Conservation (phyloP, 2,888 invertebrate genomes). For the Cheilosia scutellata region DNA sequence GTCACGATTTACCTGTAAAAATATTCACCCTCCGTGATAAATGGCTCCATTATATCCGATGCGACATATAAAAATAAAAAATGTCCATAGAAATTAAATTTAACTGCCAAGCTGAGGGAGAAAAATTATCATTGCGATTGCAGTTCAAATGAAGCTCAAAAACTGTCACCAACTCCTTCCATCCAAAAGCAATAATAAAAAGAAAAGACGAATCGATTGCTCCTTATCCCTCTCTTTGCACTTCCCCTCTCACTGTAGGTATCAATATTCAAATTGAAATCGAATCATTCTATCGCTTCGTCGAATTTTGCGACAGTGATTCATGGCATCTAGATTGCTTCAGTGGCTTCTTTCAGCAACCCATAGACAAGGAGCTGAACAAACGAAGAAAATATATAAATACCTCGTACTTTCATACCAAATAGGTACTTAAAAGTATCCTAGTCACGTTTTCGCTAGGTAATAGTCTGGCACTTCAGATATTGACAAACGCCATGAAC, state of each 20-base stretch:
- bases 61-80: slow-evolving; percentile 38
- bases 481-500: slow-evolving; percentile 47
- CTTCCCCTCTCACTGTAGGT: neutral
- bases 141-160: slow-evolving; percentile 58
- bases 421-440: slow-evolving; percentile 44
- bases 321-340: slow-evolving; percentile 54
- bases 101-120: slow-evolving; percentile 31
- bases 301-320: slow-evolving; percentile 66
- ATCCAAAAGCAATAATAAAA: neutral
- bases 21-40: slow-evolving; percentile 38
- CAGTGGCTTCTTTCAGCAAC: slow-evolving; percentile 47
- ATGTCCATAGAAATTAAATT: slow-evolving; percentile 64
- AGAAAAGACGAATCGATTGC: slow-evolving; percentile 37
- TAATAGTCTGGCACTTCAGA: slow-evolving; percentile 46
- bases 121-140: slow-evolving; percentile 71
- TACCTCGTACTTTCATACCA: slow-evolving; percentile 13
- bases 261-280: slow-evolving; percentile 70
- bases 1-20: slow-evolving; percentile 16
- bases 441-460: slow-evolving; percentile 43
- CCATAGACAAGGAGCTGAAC: slow-evolving; percentile 25
- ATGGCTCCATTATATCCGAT: slow-evolving; percentile 59
- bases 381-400: slow-evolving; percentile 35
- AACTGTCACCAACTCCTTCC: slow-evolving; percentile 35
- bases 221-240: neutral
- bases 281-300: slow-evolving; percentile 73